These are phyloP conservation scores for Lomographa bimaculata DNA, from an alignment of 2,888 invertebrate genomes.

Conservation along the genomic window DNA sequence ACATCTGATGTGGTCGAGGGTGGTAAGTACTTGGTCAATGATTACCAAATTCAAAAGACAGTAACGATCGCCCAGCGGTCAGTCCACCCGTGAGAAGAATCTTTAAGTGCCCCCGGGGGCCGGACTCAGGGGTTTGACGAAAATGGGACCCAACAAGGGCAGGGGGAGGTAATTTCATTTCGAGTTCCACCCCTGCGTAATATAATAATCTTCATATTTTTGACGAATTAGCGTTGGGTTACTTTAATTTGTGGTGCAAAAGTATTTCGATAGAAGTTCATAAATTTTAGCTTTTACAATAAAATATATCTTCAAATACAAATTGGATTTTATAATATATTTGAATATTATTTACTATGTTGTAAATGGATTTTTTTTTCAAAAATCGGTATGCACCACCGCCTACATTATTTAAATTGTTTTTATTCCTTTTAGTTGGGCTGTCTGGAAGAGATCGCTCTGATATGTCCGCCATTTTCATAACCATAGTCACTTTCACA, in stretches of 20 bases:
- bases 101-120: conserved; percentile 26
- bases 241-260: conserved; percentile 21
- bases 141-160: conserved; percentile 52
- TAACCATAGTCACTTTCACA: too few relatives aligned
- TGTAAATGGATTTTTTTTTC: too few relatives aligned
- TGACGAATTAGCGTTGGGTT: conserved; percentile 47
- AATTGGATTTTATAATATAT: too few relatives aligned
- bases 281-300: neutral
- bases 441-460: too few relatives aligned
- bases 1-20: too few relatives aligned
- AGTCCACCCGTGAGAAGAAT: conserved; percentile 55
- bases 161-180: conserved; percentile 65
- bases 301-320: neutral
- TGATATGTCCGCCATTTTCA: too few relatives aligned
- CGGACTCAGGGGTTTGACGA: conserved; percentile 50
- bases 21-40: too few relatives aligned
- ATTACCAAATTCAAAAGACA: conserved; percentile 48
- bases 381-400: too few relatives aligned
- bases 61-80: conserved; percentile 51
- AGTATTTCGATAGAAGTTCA: neutral
- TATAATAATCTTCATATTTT: conserved; percentile 67
- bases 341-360: too few relatives aligned
- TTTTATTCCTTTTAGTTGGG: too few relatives aligned
- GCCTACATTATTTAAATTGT: too few relatives aligned
- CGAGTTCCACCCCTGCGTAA: conserved; percentile 50